Base-by-base conservation (phyloP, 2,113 vertebrate genomes). In the Oryzias melastigma region DNA sequence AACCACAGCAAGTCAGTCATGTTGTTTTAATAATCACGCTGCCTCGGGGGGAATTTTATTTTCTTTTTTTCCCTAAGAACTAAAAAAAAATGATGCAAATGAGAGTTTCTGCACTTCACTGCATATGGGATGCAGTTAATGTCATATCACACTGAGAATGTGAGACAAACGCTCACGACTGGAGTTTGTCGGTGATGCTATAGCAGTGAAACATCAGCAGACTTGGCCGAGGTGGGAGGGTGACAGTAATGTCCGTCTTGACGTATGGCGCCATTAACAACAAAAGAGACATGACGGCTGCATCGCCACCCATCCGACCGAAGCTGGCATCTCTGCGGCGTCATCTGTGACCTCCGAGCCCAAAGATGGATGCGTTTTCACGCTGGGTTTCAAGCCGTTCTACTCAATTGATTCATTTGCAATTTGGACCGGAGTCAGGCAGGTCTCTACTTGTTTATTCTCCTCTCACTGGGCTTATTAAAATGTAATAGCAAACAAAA, bases 371-470 rank as follows among this genome's bases (percentile, higher is more conserved):
- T 87, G 78, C 81, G 51, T 82, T 87, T 87, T 77, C 64, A 80
- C 72, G 81, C 51, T 79, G 65, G 71, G 59, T 78, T 84, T 76
- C 74, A 68, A 73, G 73, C 78, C 65, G 71, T 88, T 86, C 88
- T 89, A 82, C 86, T 71, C 74, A 79, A 89, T 87, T 86, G 89
- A 90, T 89, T 89, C 74, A 82, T 87, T 81, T 44, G 29, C 77
- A 80, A 76, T 64, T 75, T 62, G 75, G 69, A 82, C 81, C 57
- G 14, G 51, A 84, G 79, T 86, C 67, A 80, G 66, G 65, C 49
- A 57, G 78, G 71, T 71, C 80, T 66, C 73, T 73, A 75, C 84
- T 87, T 88, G 88, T 90, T 89, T 90, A 87, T 87, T 83, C 87
- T 84, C 79, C 75, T 72, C 77, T 81, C 81, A 80, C 84, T 77